A percentile compares a stretch with the other conserved stretches of the same genome.
Conservation (phyloP, 1,140 invertebrate genomes). For the Acromyrmex echinatior region DNA sequence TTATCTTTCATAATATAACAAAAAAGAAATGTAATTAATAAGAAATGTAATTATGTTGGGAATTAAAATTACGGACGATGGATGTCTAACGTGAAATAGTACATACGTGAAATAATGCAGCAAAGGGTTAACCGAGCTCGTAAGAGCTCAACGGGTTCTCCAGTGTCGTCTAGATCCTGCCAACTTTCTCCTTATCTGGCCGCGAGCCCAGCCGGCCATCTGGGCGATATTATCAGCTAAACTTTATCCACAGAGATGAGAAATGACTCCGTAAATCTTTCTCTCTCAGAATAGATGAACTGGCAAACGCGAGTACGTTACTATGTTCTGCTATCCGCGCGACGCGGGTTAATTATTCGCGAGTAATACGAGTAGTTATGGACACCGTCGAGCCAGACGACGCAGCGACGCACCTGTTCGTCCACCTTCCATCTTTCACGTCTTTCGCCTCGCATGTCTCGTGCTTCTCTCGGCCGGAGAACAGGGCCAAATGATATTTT, state of each 20-base stretch:
- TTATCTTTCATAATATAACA: too few relatives aligned
- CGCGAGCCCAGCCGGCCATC: slow-evolving; percentile 23
- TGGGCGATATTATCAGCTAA: slow-evolving; percentile 2
- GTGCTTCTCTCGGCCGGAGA: slow-evolving; percentile 23
- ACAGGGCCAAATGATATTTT: slow-evolving; percentile 39
- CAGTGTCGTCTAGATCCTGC: slow-evolving; percentile 19
- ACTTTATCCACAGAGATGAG: slow-evolving; percentile 7
- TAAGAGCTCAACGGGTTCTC: background rate
- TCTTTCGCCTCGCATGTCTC: slow-evolving; percentile 29
- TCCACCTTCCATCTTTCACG: slow-evolving; percentile 19
- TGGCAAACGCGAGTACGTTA: background rate
- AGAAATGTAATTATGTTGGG: background rate
- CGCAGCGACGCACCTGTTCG: slow-evolving; percentile 47
- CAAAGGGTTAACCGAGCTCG: slow-evolving; percentile 31
- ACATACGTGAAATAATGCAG: slow-evolving; percentile 1
- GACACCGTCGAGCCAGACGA: slow-evolving; percentile 32
- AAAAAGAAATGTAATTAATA: too few relatives aligned
- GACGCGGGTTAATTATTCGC: slow-evolving; percentile 39
- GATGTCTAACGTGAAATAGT: background rate
- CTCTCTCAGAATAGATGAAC: slow-evolving; percentile 41
- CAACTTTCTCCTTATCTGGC: slow-evolving; percentile 34
- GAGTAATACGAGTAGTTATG: slow-evolving; percentile 34
- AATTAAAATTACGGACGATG: background rate
- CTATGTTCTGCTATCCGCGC: background rate
- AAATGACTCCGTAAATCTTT: slow-evolving; percentile 10